phyloP scores from a whole-genome alignment of 1,140 invertebrate genomes.

The Drosophila malerkotliana region DNA sequence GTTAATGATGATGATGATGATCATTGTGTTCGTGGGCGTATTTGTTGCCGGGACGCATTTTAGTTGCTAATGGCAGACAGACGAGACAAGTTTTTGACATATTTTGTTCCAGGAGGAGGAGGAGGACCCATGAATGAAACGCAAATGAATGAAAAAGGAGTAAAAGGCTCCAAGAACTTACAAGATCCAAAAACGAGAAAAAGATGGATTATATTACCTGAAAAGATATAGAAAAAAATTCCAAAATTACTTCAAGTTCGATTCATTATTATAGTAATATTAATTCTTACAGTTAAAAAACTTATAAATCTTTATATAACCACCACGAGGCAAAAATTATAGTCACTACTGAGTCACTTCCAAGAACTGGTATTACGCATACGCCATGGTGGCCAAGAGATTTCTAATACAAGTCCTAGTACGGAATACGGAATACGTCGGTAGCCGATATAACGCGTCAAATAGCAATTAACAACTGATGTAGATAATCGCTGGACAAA shows the following conservation, averaged over 20 bases:
- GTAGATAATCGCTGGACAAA: constrained; percentile 82
- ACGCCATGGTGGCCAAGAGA: no score
- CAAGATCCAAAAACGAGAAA: no score
- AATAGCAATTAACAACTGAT: constrained; percentile 84
- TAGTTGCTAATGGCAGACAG: constrained; percentile 77
- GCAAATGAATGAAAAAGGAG: constrained; percentile 69
- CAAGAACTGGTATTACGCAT: no score
- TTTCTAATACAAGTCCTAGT: no score
- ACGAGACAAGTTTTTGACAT: constrained; percentile 82
- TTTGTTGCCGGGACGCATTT: constrained; percentile 26
- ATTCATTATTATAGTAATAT: no score
- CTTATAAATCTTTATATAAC: no score
- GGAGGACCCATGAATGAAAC: constrained; percentile 68
- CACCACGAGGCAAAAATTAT: no score
- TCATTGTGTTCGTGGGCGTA: constrained; percentile 63
- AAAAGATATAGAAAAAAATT: constrained; percentile 25
- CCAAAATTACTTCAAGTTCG: no score
- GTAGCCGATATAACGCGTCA: constrained; percentile 83
- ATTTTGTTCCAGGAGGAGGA: constrained; percentile 57
- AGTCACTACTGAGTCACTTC: not conserved
- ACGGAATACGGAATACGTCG: constrained; percentile 52
- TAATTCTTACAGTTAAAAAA: not conserved
- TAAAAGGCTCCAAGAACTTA: no score
- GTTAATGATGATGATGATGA: no score
- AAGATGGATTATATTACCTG: constrained; percentile 46